A percentile compares a stretch with the other conserved stretches of the same genome.
These are phyloP conservation scores for Deroptyus accipitrinus DNA, from an alignment of 2,113 vertebrate genomes.

Conservation along the genomic window DNA sequence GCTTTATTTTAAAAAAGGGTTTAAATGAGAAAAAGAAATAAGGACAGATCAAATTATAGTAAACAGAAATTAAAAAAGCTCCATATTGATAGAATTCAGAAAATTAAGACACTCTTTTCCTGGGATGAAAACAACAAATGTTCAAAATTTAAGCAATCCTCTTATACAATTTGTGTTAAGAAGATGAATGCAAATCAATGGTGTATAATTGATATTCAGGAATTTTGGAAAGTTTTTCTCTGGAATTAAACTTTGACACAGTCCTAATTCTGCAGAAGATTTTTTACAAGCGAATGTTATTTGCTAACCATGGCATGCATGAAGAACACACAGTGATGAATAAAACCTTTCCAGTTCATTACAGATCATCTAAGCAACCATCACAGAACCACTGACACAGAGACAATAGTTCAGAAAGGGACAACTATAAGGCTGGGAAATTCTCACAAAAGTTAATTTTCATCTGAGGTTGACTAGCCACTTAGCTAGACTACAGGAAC, in stretches of 20 bases:
- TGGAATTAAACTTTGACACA: not conserved
- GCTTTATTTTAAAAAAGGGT: not conserved
- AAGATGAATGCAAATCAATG: not conserved
- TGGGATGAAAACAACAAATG: not conserved
- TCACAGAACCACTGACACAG: not conserved
- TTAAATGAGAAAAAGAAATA: not conserved
- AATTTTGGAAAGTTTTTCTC: not conserved
- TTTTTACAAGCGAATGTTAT: not conserved
- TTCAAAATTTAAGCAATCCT: not conserved
- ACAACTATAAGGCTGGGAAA: not conserved
- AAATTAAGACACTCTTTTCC: not conserved
- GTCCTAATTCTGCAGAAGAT: not conserved
- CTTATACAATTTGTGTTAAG: not conserved
- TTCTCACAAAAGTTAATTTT: slow-evolving; percentile 2
- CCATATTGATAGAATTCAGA: not conserved
- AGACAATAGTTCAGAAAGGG: not conserved
- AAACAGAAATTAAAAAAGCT: not conserved
- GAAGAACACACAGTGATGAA: not conserved
- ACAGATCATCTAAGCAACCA: not conserved
- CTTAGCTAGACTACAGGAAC: not conserved
- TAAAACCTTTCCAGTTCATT: slow-evolving; percentile 29
- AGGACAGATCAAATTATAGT: not conserved
- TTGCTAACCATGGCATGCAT: not conserved
- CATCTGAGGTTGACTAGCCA: not conserved
- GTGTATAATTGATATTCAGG: not conserved